These are phyloP conservation scores for Tipula confusa DNA, from an alignment of 2,888 invertebrate species.

Conservation along the genomic window DNA sequence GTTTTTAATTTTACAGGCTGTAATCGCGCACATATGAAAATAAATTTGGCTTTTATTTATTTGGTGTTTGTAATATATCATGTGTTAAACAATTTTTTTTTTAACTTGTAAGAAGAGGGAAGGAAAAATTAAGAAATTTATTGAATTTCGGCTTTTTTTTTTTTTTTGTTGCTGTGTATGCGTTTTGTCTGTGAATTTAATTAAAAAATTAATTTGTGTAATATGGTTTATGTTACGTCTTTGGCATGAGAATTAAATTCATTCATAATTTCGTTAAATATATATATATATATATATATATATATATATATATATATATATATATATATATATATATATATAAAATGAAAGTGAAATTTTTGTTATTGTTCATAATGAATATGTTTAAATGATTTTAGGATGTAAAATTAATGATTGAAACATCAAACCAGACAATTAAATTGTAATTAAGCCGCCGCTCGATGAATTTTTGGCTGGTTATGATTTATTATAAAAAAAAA, in stretches of 20 bases:
- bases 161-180: not conserved
- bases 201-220: not conserved
- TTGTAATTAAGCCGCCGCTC: not conserved
- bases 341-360: not conserved
- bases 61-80: not conserved
- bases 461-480: not conserved
- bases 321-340: too few species aligned
- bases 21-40: not conserved
- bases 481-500: not conserved
- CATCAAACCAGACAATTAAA: not conserved
- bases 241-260: conserved; percentile 25
- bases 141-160: not conserved
- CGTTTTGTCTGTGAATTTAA: conserved; percentile 15
- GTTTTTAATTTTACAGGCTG: not conserved
- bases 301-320: too few species aligned
- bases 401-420: conserved; percentile 12
- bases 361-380: too few species aligned
- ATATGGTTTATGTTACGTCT: conserved; percentile 3
- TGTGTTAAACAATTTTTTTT: not conserved
- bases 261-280: not conserved
- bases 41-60: not conserved
- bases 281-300: too few species aligned
- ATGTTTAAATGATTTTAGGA: not conserved
- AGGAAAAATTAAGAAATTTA: not conserved
- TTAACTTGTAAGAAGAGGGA: not conserved